These are phyloP conservation scores for Patiria miniata DNA, from an alignment of 35 echinoderm and acorn worm species.

Conservation along the genomic window DNA sequence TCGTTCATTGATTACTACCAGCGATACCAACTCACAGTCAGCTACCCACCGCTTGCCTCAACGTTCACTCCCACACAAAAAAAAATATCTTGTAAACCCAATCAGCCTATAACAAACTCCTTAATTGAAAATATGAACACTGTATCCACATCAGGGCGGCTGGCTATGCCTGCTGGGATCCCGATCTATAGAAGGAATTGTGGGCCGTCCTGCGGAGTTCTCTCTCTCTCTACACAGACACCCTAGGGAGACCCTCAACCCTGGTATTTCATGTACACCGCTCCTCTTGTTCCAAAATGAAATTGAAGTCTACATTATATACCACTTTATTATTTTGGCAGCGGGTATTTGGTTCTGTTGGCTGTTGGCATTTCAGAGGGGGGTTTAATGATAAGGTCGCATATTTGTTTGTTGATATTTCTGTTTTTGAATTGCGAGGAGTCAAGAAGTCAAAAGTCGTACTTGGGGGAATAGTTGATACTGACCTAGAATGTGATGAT, in stretches of 20 bases:
- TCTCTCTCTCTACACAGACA: background rate
- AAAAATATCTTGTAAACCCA: conserved; percentile 11
- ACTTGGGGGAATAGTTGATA: too few species aligned
- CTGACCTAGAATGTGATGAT: too few species aligned
- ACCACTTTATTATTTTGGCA: background rate
- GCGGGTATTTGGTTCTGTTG: background rate
- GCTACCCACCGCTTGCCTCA: background rate
- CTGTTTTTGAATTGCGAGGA: background rate
- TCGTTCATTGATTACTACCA: conserved; percentile 6
- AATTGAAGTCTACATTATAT: background rate
- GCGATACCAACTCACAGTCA: background rate
- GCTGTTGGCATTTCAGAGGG: conserved; percentile 4
- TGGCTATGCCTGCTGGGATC: background rate
- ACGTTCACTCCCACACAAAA: background rate
- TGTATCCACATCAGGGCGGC: background rate
- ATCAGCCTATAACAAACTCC: background rate
- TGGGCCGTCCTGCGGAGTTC: background rate
- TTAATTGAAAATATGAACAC: conserved; percentile 29
- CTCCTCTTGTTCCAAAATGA: background rate
- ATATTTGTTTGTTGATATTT: background rate
- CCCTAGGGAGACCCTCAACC: background rate
- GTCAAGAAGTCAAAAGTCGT: background rate
- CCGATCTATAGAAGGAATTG: background rate
- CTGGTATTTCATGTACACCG: background rate
- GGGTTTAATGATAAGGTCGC: background rate